A percentile compares a stretch with the other conserved stretches of the same genome.
Evolutionary conservation across 1,140 invertebrate genomes (phyloP).

Genomic region (Coenobita brevimanus): DNA sequence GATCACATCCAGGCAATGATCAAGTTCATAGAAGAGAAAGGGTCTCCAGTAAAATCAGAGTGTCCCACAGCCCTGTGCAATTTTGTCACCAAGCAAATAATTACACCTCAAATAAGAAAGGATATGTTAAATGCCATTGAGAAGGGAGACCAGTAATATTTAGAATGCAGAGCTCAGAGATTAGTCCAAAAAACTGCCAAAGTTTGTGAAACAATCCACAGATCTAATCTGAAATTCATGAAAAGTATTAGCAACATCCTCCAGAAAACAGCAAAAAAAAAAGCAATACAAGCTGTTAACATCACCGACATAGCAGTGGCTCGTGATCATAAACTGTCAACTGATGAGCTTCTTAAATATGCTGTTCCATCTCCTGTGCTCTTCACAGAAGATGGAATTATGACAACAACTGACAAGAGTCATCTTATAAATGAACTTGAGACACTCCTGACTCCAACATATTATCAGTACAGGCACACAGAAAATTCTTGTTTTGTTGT

Average conservation of each 20-base stretch:
- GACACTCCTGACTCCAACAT: neutral
- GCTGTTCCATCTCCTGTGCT: too few relatives aligned
- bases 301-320: too few relatives aligned
- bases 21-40: neutral
- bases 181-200: too few relatives aligned
- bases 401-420: neutral
- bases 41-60: too few relatives aligned
- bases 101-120: neutral
- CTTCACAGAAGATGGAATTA: neutral
- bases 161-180: neutral
- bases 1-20: neutral
- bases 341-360: too few relatives aligned
- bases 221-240: too few relatives aligned
- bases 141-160: neutral
- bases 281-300: too few relatives aligned
- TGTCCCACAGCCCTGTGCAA: neutral
- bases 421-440: conserved; percentile 12
- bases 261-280: too few relatives aligned
- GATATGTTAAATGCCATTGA: neutral
- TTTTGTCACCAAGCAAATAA: conserved; percentile 1
- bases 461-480: conserved; percentile 3
- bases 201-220: too few relatives aligned
- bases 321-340: too few relatives aligned
- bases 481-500: conserved; percentile 3
- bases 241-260: too few relatives aligned